phyloP scores from a whole-genome alignment of 2,113 vertebrate genomes.

The Myxocyprinus asiaticus region DNA sequence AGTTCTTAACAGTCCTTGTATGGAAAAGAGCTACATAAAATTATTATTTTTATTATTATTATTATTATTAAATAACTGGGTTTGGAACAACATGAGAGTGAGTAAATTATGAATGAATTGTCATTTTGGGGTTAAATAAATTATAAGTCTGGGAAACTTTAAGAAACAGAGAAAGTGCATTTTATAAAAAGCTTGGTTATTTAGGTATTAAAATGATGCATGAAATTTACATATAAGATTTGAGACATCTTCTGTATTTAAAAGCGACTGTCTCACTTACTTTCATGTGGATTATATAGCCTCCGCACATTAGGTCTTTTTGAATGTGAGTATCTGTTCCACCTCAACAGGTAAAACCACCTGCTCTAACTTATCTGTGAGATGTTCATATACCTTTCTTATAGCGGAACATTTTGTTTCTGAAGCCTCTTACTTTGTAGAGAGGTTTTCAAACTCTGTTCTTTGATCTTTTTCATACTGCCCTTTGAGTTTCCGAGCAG shows the following conservation, averaged over 20 bases:
- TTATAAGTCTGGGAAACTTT: too few species aligned
- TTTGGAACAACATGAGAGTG: too few species aligned
- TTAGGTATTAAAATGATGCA: neutral
- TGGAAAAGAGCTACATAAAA: too few species aligned
- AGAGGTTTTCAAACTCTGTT: constrained; percentile 12
- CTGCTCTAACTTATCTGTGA: constrained; percentile 34
- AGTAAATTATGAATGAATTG: too few species aligned
- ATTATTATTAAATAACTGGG: too few species aligned
- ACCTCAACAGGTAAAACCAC: constrained; percentile 3
- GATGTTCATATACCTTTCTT: constrained; percentile 23
- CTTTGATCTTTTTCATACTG: constrained; percentile 36
- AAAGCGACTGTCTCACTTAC: neutral
- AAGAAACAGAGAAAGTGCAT: neutral
- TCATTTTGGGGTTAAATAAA: too few species aligned
- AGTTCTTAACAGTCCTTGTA: too few species aligned
- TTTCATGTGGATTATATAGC: neutral
- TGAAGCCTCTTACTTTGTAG: constrained; percentile 32
- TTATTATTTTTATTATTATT: too few species aligned
- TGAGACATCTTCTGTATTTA: neutral
- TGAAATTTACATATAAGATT: neutral
- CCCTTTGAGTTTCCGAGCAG: constrained; percentile 44
- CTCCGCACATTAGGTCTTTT: neutral
- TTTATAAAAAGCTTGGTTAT: neutral
- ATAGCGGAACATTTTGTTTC: constrained; percentile 41
- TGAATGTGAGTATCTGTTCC: neutral